Conservation (phyloP, 2,113 vertebrate genomes). For the Phylloscopus trochilus region DNA sequence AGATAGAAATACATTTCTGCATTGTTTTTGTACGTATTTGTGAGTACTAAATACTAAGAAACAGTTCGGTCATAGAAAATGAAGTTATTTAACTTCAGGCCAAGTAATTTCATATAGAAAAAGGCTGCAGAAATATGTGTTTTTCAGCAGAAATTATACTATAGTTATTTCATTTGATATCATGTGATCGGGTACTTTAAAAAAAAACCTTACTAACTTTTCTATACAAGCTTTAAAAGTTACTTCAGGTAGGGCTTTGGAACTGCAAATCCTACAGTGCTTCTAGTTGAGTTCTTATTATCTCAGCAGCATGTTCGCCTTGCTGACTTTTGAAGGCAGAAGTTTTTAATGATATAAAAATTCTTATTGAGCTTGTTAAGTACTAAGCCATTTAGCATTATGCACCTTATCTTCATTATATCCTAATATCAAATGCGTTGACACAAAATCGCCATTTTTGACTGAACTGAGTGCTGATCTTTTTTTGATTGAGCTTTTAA, state of each 20-base stretch:
- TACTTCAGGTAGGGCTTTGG: neutral
- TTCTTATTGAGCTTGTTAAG: neutral
- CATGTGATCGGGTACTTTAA: neutral
- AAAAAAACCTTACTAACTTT: neutral
- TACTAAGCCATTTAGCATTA: neutral
- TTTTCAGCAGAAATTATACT: neutral
- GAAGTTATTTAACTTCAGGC: neutral
- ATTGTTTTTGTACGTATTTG: neutral
- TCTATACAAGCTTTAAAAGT: neutral
- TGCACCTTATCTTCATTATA: neutral
- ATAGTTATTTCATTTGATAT: neutral
- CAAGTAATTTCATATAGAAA: neutral
- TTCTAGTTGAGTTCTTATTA: neutral
- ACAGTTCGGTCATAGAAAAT: neutral
- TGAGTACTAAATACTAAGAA: neutral
- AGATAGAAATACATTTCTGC: neutral
- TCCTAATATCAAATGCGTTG: neutral
- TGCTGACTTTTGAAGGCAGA: neutral
- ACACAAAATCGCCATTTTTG: conserved; percentile 4
- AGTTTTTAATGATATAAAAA: neutral
- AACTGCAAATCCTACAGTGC: neutral
- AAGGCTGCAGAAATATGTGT: neutral
- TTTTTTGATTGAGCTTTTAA: conserved; percentile 8
- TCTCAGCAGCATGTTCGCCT: neutral
- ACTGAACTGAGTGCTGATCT: neutral